Evolutionary conservation across 2,888 invertebrate species (phyloP).

Genomic region (Hyposoter didymator): DNA sequence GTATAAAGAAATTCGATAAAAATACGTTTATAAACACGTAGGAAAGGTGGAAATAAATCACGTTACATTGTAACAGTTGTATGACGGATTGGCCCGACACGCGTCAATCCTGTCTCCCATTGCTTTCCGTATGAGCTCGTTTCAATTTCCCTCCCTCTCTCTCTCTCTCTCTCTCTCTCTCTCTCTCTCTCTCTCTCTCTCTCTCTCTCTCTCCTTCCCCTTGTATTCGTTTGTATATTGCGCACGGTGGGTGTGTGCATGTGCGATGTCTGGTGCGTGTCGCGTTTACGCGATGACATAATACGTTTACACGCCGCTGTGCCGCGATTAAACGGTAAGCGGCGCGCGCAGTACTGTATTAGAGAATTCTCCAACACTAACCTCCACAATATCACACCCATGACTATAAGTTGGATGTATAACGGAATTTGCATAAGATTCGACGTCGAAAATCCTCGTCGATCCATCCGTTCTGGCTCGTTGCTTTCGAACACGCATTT

Average conservation of each 20-base stretch:
- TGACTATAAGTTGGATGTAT: not conserved
- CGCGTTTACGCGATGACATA: slow-evolving; percentile 68
- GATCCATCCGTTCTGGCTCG: slow-evolving; percentile 36
- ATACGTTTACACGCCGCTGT: slow-evolving; percentile 70
- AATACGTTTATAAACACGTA: slow-evolving; percentile 9
- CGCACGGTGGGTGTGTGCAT: slow-evolving; percentile 2
- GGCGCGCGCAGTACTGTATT: slow-evolving; percentile 53
- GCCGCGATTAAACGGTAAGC: slow-evolving; percentile 67
- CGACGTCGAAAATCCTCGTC: slow-evolving; percentile 5
- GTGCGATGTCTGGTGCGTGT: slow-evolving; percentile 60
- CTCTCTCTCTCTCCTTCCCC: not conserved
- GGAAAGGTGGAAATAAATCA: slow-evolving; percentile 25
- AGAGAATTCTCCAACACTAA: not conserved
- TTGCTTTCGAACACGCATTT: slow-evolving; percentile 14
- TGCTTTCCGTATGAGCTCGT: slow-evolving; percentile 52
- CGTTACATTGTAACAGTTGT: slow-evolving; percentile 30
- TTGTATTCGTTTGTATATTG: not conserved
- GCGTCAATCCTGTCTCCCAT: slow-evolving; percentile 53
- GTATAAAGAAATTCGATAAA: not conserved
- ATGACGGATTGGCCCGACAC: slow-evolving; percentile 57
- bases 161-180: too few species aligned
- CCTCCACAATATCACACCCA: not conserved
- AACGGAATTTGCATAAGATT: slow-evolving; percentile 50
- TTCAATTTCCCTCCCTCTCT: slow-evolving; percentile 27
- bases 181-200: not conserved